Base-by-base conservation (phyloP, 2,113 vertebrate genomes). In the Petrocephalus zakoni region DNA sequence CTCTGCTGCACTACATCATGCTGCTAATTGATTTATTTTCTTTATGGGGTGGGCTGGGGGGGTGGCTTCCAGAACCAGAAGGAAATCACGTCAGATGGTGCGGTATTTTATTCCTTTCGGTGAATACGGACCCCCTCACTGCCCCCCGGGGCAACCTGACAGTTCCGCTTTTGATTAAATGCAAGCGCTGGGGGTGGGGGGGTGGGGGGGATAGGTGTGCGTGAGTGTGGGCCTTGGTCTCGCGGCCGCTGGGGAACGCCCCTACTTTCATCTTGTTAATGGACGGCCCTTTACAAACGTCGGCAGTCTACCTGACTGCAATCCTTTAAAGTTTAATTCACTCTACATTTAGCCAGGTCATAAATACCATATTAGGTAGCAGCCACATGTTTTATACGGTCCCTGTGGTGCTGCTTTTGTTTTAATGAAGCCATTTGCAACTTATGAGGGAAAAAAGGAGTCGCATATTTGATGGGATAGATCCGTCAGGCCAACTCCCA, bases 381-480 rank as follows among this genome's bases (percentile, higher is more conserved):
- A 94, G 95, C 96, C 94, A 95, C 97, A 94, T 96, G 95, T 96
- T 97, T 96, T 95, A 96, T 95, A 94, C 92, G 95, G 95, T 99
- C 97, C 97, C 97, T 95, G 94, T 96, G 97, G 97, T 97, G 94
- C 93, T 95, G 96, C 96, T 98, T 98, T 98, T 97, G 97, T 98
- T 99, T 99, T 99, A 99, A 99, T 99, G 98, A 99, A 98, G 96
- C 96, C 97, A 98, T 99, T 98, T 98, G 96, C 97, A 97, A 97
- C 97, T 97, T 97, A 97, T 97, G 96, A 96, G 96, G 94, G 93
- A 29, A 94, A 94, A 97, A 96, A 95, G 91, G 90, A 84, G 94
- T 94, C 93, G 94, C 95, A 94, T 96, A 96, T 97, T 96, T 96
- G 96, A 98, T 96, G 96, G 95, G 96, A 96, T 95, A 96, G 96